These are phyloP conservation scores for Bombus vancouverensis DNA, from an alignment of 1,140 invertebrate species.

Conservation along the genomic window DNA sequence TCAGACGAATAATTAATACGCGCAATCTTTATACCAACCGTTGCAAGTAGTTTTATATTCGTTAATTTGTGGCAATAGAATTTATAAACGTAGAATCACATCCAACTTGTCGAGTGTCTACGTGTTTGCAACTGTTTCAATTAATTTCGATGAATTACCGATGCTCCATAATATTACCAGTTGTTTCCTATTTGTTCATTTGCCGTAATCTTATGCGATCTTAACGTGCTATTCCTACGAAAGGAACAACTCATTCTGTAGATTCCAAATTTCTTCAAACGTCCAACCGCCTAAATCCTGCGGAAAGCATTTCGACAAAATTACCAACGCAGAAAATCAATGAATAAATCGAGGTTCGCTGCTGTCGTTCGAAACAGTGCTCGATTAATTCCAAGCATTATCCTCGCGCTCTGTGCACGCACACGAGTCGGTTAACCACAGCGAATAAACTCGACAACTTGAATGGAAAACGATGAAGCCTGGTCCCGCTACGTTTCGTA, in stretches of 20 bases:
- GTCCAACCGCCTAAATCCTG: not conserved
- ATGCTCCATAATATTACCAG: too few species aligned
- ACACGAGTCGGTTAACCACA: not conserved
- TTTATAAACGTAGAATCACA: too few species aligned
- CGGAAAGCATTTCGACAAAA: not conserved
- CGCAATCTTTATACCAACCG: too few species aligned
- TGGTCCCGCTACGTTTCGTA: not conserved
- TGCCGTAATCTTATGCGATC: fast-evolving
- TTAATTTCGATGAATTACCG: too few species aligned
- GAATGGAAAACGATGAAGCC: not conserved
- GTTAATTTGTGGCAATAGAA: too few species aligned
- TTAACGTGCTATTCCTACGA: too few species aligned
- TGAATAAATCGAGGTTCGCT: not conserved
- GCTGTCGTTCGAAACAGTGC: not conserved
- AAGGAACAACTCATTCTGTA: too few species aligned
- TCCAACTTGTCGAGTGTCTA: too few species aligned
- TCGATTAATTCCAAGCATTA: not conserved
- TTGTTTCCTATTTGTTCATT: too few species aligned
- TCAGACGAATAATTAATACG: too few species aligned
- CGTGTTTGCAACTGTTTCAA: too few species aligned
- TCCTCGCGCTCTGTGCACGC: not conserved
- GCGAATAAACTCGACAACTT: not conserved
- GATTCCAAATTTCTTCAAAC: not conserved
- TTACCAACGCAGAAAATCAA: not conserved
- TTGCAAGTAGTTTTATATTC: too few species aligned